Base-by-base conservation (phyloP, 64 coral and sea anemone genomes). In the Acropora yongei region DNA sequence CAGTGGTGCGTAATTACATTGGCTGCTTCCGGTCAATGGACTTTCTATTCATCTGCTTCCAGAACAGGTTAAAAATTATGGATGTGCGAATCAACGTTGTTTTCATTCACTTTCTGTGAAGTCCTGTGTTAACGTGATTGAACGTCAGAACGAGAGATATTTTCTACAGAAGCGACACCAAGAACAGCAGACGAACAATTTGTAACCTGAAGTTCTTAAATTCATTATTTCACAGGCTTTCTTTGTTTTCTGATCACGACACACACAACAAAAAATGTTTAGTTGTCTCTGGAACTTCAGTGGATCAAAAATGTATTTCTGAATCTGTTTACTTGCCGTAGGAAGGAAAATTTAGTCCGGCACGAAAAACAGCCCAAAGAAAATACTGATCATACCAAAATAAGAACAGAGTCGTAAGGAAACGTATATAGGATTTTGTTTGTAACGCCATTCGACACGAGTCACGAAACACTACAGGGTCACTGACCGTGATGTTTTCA, bases 191-290 rank as follows among this genome's bases (percentile, higher is more conserved):
- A 83, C 67, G 41, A 17, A 11, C 49, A 5, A n/a, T 10, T 48
- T 5, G 42, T 13, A 8, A 39, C 65, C 13, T 63, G 43, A 10
- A 17, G 41, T 55, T 55, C 51, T 55, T 55, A 55, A 55, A 55
- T 55, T 55, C 51, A 10, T 55, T 55, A 30, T 55, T 55, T 55
- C 51, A 55, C 10, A 5, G 10, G 10, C 18, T 7, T 85, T 20
- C 63, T 69, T 71, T 85, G 45, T 85, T 20, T 30, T 30, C 14
- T 61, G 79, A 63, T 82, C 80, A 14, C 41, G 45, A 65, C 42
- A 71, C 82, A 71, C 82, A 85, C 65, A 72, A 85, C 65, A 14
- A 44, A 5, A 8, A 85, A 44, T 85, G 65, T 85, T 85, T 6
- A 20, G 47, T 85, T 78, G 66, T 71, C 6, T 49, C 9, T n/a